These are phyloP conservation scores for Scelioninae gen. 1 DNA, from an alignment of 2,888 invertebrate genomes.

Conservation along the genomic window DNA sequence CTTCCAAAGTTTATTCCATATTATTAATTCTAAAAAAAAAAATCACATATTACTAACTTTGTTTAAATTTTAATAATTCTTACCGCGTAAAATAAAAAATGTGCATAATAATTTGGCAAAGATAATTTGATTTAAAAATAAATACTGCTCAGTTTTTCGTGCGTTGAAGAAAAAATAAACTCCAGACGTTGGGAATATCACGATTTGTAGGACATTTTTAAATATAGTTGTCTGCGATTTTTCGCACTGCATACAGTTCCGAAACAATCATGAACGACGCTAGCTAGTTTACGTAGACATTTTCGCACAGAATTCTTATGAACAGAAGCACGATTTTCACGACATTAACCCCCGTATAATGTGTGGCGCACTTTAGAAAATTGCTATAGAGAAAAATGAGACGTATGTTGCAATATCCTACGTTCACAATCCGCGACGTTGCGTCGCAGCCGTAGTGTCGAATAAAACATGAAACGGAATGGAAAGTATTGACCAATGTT, in stretches of 20 bases:
- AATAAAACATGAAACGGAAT: constrained; percentile 43
- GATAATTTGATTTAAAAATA: constrained; percentile 15
- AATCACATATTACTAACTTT: too few relatives aligned
- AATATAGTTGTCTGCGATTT: constrained; percentile 48
- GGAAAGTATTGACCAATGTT: constrained; percentile 44
- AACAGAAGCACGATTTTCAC: constrained; percentile 53
- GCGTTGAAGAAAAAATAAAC: constrained; percentile 38
- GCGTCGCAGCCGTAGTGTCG: background rate
- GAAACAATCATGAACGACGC: constrained; percentile 44
- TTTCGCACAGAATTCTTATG: constrained; percentile 46
- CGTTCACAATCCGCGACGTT: constrained; percentile 26
- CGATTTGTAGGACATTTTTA: constrained; percentile 58
- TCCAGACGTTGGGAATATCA: constrained; percentile 34
- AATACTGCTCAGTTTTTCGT: background rate
- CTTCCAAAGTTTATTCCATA: too few relatives aligned
- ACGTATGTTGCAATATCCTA: constrained; percentile 27
- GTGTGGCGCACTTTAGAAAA: constrained; percentile 63
- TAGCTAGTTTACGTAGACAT: constrained; percentile 46
- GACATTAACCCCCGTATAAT: constrained; percentile 61
- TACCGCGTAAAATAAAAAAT: background rate
- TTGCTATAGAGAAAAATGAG: constrained; percentile 63
- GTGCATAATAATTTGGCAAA: constrained; percentile 22
- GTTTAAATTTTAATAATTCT: too few relatives aligned
- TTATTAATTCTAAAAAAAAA: too few relatives aligned
- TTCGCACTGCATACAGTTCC: constrained; percentile 21